These are phyloP conservation scores for Noctua fimbriata DNA, from an alignment of 2,888 invertebrate genomes.

Conservation along the genomic window DNA sequence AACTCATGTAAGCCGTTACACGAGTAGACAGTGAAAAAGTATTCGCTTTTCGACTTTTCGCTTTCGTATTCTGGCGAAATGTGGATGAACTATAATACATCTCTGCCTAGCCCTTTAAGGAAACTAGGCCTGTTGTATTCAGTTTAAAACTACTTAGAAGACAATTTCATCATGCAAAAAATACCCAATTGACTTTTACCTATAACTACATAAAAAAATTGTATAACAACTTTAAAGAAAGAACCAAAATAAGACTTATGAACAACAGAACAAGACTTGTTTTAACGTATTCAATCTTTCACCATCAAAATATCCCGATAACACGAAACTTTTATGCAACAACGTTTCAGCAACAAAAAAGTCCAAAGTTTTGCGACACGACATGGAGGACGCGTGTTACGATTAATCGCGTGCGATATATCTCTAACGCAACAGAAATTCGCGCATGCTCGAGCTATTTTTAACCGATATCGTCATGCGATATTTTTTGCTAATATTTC, in stretches of 20 bases:
- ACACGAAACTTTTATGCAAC: background rate
- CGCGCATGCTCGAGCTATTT: conserved; percentile 8
- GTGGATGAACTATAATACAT: background rate
- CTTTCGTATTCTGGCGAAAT: background rate
- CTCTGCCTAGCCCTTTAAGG: background rate
- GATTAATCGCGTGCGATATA: conserved; percentile 53
- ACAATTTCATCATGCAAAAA: background rate
- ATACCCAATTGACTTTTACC: background rate
- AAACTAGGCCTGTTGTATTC: background rate
- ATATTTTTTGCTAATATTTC: conserved; percentile 15
- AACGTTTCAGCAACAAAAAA: conserved; percentile 10
- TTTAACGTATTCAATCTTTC: background rate
- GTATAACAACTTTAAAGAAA: too few relatives aligned
- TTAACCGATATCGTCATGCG: conserved; percentile 13
- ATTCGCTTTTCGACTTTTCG: background rate
- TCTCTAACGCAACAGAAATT: conserved; percentile 33
- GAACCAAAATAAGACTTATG: background rate
- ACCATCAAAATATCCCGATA: background rate
- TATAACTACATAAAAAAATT: too few relatives aligned
- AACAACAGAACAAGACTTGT: background rate
- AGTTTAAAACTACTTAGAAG: background rate
- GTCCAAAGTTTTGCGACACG: conserved; percentile 28
- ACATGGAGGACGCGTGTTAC: conserved; percentile 11
- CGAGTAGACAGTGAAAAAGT: background rate
- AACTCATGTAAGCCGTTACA: background rate